phyloP scores from a whole-genome alignment of 1,140 invertebrate species.

The Hyles euphorbiae region DNA sequence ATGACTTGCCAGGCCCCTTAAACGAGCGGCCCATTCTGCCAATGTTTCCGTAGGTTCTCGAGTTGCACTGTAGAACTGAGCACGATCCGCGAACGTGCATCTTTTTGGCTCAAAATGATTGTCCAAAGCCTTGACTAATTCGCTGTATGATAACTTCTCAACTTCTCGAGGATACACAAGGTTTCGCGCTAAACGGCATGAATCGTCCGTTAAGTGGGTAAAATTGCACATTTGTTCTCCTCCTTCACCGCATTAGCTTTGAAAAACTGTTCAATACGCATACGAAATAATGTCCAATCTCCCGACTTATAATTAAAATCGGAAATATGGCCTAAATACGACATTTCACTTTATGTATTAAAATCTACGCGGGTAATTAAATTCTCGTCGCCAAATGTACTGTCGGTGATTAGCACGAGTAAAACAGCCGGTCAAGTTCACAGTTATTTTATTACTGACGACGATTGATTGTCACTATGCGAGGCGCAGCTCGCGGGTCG shows the following conservation, averaged over 20 bases:
- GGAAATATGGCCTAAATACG: conserved; percentile 11
- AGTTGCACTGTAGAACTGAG: conserved; percentile 13
- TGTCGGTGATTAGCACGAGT: too few relatives aligned
- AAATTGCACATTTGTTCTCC: conserved; percentile 10
- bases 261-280: conserved; percentile 11
- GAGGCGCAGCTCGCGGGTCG: too few relatives aligned
- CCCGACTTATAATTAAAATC: conserved; percentile 14
- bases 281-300: conserved; percentile 14
- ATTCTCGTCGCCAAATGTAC: conserved; percentile 6
- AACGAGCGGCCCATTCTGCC: conserved; percentile 17
- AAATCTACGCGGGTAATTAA: neutral
- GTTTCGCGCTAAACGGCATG: conserved; percentile 15
- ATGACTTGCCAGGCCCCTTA: conserved; percentile 12
- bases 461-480: too few relatives aligned
- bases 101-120: conserved; percentile 14
- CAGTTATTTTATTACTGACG: too few relatives aligned
- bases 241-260: conserved; percentile 6
- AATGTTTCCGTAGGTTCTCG: conserved; percentile 11
- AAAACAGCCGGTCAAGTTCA: too few relatives aligned
- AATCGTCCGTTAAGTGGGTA: conserved; percentile 16
- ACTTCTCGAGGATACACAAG: conserved; percentile 8
- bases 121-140: conserved; percentile 13
- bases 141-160: conserved; percentile 3
- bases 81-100: conserved; percentile 16
- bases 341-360: conserved; percentile 2